Percentiles rank a stretch among this genome's conserved stretches.
phyloP scores from a whole-genome alignment of 2,888 invertebrate species.

The Endotricha flammealis region DNA sequence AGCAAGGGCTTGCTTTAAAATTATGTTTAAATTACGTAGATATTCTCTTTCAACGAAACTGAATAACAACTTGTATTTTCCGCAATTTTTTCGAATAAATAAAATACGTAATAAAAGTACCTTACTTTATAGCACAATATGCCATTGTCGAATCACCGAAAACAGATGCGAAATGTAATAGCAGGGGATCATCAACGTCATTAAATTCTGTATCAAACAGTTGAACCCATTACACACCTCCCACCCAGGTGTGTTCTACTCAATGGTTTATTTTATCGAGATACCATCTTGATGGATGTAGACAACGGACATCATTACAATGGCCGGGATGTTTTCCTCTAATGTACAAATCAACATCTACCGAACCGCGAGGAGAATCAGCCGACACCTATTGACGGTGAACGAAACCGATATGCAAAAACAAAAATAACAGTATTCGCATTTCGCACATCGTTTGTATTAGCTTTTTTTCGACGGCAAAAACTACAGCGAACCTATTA shows the following conservation, averaged over 20 bases:
- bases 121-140: too few species aligned
- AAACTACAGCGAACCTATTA: slow-evolving; percentile 61
- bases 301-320: slow-evolving; percentile 62
- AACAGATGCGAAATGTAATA: slow-evolving; percentile 41
- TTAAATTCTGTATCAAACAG: slow-evolving; percentile 41
- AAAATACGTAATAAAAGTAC: too few species aligned
- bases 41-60: too few species aligned
- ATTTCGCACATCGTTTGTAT: slow-evolving; percentile 57
- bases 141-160: slow-evolving; percentile 5
- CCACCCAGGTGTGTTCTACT: slow-evolving; percentile 57
- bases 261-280: slow-evolving; percentile 65
- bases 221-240: slow-evolving; percentile 29
- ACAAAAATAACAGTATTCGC: slow-evolving; percentile 69
- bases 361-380: slow-evolving; percentile 29
- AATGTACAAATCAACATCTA: slow-evolving; percentile 54
- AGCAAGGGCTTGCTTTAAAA: too few species aligned
- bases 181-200: slow-evolving; percentile 54
- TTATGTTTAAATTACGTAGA: too few species aligned
- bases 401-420: slow-evolving; percentile 62
- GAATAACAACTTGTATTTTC: too few species aligned
- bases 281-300: slow-evolving; percentile 71
- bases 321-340: slow-evolving; percentile 59
- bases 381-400: slow-evolving; percentile 49
- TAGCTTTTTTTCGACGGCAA: slow-evolving; percentile 50
- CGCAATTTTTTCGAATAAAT: too few species aligned